Base-by-base conservation (phyloP, 92 coral and sea anemone genomes). In the Plumapathes pennacea region DNA sequence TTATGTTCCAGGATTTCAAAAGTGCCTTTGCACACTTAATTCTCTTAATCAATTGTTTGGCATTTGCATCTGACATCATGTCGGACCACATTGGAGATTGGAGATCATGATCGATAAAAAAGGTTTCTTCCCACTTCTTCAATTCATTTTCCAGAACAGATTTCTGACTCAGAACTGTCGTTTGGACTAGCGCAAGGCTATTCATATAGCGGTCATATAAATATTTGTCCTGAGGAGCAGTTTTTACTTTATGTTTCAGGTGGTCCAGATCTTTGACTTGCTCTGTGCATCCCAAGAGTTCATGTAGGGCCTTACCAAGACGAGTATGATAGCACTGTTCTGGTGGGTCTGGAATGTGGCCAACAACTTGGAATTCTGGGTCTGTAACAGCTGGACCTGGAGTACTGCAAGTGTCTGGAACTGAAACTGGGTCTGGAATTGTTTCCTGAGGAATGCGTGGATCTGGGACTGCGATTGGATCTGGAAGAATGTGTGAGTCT, bases 71-170 rank as follows among this genome's bases (percentile, higher is more conserved):
- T 14, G n/a, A 10, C n/a, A 38, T 34, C 49, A 69, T 77, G 33
- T 38, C 58, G 36, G 50, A 50, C 32, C 36, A 59, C 22, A 78
- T 58, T 22, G 84, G 78, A 19, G 69, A 58, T 28, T 49, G 54
- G 43, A 54, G 36, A 49, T 69, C 46, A 40, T 72, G 6, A 19
- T 77, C 69, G 22, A 39, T 8, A 60, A 54, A 69, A 19, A 40
- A 77, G 25, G 38, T 27, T 38, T 68, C 50, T 50, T 77, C 78
- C 78, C 78, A 77, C 20, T 62, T 46, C 44, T 54, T 38, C 5
- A 74, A 68, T 38, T 74, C 18, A 15, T 54, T 54, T 32, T 64
- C 58, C 19, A 61, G 22, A 21, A 54, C 62, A 38, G 38, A 15
- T 14, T 69, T 43, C 46, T 77, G 28, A 31, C 49, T 54, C 12